Conservation (phyloP, 1,140 invertebrate genomes). For the Leptopilina clavipes region DNA sequence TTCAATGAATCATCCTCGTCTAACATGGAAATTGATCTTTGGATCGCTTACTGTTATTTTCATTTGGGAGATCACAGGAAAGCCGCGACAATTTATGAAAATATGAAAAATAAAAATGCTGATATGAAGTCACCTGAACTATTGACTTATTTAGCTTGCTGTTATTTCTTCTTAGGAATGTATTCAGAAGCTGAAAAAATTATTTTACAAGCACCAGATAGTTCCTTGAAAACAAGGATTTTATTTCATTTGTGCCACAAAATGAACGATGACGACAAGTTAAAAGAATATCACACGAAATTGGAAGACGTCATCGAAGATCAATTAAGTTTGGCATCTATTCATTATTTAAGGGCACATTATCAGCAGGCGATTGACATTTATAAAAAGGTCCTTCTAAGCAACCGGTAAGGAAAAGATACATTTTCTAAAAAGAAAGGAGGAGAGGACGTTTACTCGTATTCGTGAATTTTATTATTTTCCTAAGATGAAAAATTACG, state of each 20-base stretch:
- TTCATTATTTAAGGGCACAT: constrained; percentile 96
- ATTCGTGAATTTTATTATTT: no score
- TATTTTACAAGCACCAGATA: constrained; percentile 77
- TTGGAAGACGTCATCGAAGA: constrained; percentile 94
- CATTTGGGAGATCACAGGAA: constrained; percentile 95
- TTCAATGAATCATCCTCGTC: constrained; percentile 79
- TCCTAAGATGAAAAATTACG: no score
- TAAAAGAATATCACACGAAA: constrained; percentile 88
- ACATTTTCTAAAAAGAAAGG: constrained; percentile 24
- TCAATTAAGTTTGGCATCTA: constrained; percentile 95
- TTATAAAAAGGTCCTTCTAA: constrained; percentile 95
- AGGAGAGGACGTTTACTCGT: no score
- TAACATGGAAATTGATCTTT: constrained; percentile 82
- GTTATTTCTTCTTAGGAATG: constrained; percentile 95
- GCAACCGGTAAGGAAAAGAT: constrained; percentile 86
- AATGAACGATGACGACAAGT: constrained; percentile 88
- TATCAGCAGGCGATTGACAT: constrained; percentile 99
- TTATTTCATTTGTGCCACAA: constrained; percentile 97
- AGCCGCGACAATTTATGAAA: constrained; percentile 85
- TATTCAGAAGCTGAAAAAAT: constrained; percentile 82
- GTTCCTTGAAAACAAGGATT: constrained; percentile 85
- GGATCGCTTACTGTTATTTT: constrained; percentile 96
- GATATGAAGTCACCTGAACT: constrained; percentile 74
- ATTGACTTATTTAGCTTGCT: constrained; percentile 90
- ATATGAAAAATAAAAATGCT: constrained; percentile 69